Base-by-base conservation (phyloP, 2,888 invertebrate genomes). In the Sylvicola fuscatus region DNA sequence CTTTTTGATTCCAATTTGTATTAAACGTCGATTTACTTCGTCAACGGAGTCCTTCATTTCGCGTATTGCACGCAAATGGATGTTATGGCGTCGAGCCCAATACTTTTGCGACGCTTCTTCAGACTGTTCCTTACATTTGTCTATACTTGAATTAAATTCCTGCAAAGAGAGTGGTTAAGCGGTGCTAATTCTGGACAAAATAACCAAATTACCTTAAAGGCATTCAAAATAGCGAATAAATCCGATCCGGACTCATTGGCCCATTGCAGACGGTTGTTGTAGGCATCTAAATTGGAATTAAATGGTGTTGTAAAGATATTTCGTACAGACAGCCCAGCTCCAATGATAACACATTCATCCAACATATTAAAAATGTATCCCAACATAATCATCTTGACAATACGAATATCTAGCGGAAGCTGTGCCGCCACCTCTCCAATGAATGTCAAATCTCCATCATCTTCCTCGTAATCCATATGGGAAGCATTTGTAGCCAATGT, bases 371-470 rank as follows among this genome's bases (percentile, higher is more conserved):
- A 92, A 35, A 83, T 70, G 49, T 87, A 73, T 0, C 93, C 93
- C 3, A 93, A 60, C 39, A 87, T 63, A 38, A 95, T 80, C 10
- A 95, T 60, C 48, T 90, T 89, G 8, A 82, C 69, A 3, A 87
- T 56, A 38, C 69, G 70, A 17, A 89, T 75, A 52, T 90, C 82
- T 1, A 95, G 50, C 0, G 95, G 95, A 30, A 95, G 56, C 29
- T 61, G 60, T 0, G 83, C 74, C 75, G 92, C 79, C 1, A 93
- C 65, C 7, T 66, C 64, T 0, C 95, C 95, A 44, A 93, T 58
- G 53, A 75, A 80, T 0, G 92, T 92, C 32, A 95, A 49, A 42
- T 89, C 81, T 0, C 93, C 95, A 54, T 95, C 90, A 11, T 66
- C 60, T 0, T 59, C 47, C 12, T 56, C 52, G 50, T 65, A 66